Conservation (phyloP, 2,113 vertebrate genomes). For the Phaethornis superciliosus region DNA sequence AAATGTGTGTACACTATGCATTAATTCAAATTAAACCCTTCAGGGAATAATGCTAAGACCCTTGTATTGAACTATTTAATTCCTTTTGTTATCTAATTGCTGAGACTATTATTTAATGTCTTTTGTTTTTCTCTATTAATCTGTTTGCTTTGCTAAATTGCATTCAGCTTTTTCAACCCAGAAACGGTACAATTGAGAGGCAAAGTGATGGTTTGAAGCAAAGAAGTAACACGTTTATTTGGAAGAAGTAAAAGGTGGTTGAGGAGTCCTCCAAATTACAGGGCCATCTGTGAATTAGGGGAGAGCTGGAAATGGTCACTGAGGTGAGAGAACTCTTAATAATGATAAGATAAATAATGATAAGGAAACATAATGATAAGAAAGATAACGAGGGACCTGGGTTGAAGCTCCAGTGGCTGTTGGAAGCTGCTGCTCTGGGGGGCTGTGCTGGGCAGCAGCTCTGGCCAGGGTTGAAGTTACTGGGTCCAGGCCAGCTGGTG, state of each 20-base stretch:
- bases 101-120: constrained; percentile 42
- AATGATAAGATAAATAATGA: too few relatives aligned
- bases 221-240: background rate
- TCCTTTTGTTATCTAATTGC: constrained; percentile 42
- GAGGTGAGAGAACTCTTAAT: background rate
- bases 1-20: constrained; percentile 21
- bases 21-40: constrained; percentile 48
- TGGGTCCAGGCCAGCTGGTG: background rate
- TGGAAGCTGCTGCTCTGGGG: fast-evolving
- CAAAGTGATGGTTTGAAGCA: background rate
- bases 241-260: background rate
- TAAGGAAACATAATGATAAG: too few relatives aligned
- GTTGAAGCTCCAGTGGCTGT: background rate
- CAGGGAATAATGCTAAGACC: background rate
- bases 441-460: background rate
- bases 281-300: background rate
- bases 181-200: background rate
- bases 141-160: constrained; percentile 50
- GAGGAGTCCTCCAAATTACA: background rate
- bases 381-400: background rate
- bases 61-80: constrained; percentile 43
- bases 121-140: constrained; percentile 40
- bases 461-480: background rate
- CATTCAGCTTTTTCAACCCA: background rate
- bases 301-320: background rate